Conservation (phyloP, 1,140 invertebrate genomes). For the Belonocnema kinseyi region DNA sequence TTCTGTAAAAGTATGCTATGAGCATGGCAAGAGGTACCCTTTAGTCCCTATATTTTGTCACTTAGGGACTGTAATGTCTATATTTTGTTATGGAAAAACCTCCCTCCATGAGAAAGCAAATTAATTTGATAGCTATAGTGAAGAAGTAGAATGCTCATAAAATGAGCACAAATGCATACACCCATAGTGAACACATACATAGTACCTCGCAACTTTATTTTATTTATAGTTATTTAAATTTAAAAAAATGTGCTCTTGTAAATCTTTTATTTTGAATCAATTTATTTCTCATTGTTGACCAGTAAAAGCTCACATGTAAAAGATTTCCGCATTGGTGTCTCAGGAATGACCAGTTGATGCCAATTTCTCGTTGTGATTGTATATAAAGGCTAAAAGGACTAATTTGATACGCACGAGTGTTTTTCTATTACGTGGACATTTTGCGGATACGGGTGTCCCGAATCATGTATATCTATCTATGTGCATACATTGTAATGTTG, state of each 20-base stretch:
- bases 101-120: too few species aligned
- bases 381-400: constrained; percentile 3
- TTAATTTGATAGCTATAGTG: too few species aligned
- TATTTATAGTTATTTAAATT: neutral
- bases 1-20: too few species aligned
- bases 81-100: too few species aligned
- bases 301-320: neutral
- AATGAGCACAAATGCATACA: too few species aligned
- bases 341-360: constrained; percentile 2
- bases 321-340: constrained; percentile 1
- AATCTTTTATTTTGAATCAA: too few species aligned
- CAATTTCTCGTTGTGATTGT: constrained; percentile 19
- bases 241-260: neutral
- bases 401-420: constrained; percentile 29
- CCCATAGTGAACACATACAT: too few species aligned
- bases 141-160: too few species aligned
- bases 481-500: neutral
- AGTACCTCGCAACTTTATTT: too few species aligned
- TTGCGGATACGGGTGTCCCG: constrained; percentile 27
- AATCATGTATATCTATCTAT: neutral
- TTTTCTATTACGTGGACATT: constrained; percentile 22
- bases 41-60: too few species aligned
- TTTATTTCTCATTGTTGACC: neutral
- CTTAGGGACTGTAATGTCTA: too few species aligned
- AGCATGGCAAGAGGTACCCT: too few species aligned